Evolutionary conservation across 2,888 invertebrate genomes (phyloP).

Genomic region (Meloe dianella): DNA sequence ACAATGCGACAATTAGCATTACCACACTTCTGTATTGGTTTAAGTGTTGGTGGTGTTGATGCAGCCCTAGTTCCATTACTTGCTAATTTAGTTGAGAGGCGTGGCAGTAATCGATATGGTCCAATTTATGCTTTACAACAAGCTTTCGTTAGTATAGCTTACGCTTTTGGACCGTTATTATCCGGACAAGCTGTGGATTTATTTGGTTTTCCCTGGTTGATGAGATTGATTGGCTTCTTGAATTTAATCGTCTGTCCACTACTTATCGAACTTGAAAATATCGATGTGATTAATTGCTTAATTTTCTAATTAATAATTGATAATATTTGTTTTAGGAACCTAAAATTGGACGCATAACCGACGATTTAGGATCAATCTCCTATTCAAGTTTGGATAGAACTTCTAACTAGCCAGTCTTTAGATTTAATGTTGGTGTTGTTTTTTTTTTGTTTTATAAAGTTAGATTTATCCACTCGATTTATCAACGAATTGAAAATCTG

Average conservation of each 20-base stretch:
- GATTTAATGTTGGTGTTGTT: neutral
- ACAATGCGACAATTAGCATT: slow-evolving; percentile 66
- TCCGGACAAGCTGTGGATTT: slow-evolving; percentile 74
- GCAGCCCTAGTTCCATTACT: slow-evolving; percentile 80
- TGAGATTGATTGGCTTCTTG: slow-evolving; percentile 72
- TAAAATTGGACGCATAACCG: slow-evolving; percentile 4
- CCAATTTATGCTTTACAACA: slow-evolving; percentile 85
- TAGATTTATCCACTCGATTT: slow-evolving; percentile 18
- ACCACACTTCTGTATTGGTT: slow-evolving; percentile 80
- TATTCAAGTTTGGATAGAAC: slow-evolving; percentile 32
- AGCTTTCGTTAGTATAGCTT: slow-evolving; percentile 80
- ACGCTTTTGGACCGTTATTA: slow-evolving; percentile 77
- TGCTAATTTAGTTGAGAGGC: slow-evolving; percentile 72
- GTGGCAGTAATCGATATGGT: slow-evolving; percentile 71
- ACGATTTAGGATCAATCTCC: slow-evolving; percentile 17
- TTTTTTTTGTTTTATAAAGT: no score
- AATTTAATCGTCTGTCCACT: slow-evolving; percentile 75
- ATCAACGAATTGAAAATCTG: slow-evolving; percentile 27
- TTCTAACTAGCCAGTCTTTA: neutral
- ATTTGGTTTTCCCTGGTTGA: slow-evolving; percentile 77
- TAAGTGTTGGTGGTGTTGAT: slow-evolving; percentile 79
- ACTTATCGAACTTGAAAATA: slow-evolving; percentile 61
- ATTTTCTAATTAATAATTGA: neutral
- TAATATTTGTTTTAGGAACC: slow-evolving; percentile 24
- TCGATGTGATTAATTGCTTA: slow-evolving; percentile 31